These are phyloP conservation scores for Petrocephalus microphthalmus DNA, from an alignment of 2,113 vertebrate species.

Conservation along the genomic window DNA sequence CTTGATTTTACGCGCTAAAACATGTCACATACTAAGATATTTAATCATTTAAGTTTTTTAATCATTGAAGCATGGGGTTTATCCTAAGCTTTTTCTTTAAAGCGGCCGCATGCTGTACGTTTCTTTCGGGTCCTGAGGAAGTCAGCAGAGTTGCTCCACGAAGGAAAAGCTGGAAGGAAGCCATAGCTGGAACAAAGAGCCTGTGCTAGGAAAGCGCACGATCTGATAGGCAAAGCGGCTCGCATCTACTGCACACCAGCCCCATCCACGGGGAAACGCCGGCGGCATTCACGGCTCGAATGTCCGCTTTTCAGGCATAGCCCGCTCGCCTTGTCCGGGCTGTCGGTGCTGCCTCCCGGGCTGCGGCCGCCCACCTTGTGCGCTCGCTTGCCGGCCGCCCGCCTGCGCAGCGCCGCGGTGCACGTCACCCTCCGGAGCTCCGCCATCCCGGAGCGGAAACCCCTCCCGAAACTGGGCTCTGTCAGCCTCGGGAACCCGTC, in stretches of 20 bases:
- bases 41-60: neutral
- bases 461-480: constrained; percentile 44
- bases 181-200: neutral
- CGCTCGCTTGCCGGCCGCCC: neutral
- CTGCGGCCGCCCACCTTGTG: neutral
- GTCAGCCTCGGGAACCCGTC: neutral
- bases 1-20: neutral
- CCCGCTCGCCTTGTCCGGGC: neutral
- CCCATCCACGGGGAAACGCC: neutral
- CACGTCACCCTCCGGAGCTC: constrained; percentile 35
- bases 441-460: constrained; percentile 44
- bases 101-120: neutral
- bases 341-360: neutral
- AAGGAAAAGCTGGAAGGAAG: neutral
- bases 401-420: constrained; percentile 13
- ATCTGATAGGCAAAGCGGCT: neutral
- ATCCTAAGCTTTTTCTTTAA: neutral
- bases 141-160: neutral
- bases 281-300: neutral
- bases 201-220: neutral
- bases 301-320: neutral
- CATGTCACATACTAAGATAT: neutral
- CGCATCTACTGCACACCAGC: neutral
- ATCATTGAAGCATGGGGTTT: neutral
- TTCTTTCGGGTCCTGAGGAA: neutral